Conservation (phyloP, 92 coral and sea anemone species). For the Virgularia gustaviana region DNA sequence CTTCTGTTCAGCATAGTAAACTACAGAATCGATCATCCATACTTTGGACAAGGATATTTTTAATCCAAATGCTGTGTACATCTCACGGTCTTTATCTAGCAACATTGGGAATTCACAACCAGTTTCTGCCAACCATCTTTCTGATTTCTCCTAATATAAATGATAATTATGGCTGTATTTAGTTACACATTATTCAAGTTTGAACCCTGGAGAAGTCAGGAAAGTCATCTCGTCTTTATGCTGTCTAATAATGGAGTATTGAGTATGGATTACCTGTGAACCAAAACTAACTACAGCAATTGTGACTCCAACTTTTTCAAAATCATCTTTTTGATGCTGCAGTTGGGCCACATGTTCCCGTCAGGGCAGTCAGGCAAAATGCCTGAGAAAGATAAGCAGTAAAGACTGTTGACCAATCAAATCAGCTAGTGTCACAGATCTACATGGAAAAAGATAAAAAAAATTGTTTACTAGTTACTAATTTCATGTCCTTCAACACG, state of each 20-base stretch:
- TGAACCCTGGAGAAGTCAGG: neutral
- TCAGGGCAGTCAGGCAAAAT: constrained; percentile 99
- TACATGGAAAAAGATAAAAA: no score
- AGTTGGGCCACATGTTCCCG: constrained; percentile 90
- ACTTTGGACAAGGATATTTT: constrained; percentile 74
- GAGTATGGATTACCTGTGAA: constrained; percentile 57
- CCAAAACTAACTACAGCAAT: constrained; percentile 86
- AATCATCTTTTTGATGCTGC: constrained; percentile 56
- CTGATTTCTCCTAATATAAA: constrained; percentile 71
- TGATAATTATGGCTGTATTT: neutral
- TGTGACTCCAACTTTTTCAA: constrained; percentile 69
- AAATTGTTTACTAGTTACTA: neutral
- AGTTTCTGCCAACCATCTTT: constrained; percentile 70
- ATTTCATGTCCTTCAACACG: neutral
- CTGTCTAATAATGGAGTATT: neutral
- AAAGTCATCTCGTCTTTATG: neutral
- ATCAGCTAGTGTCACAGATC: constrained; percentile 56
- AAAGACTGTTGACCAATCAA: constrained; percentile 49
- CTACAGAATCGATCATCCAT: constrained; percentile 64
- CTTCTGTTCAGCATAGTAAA: constrained; percentile 85
- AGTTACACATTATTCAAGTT: no score
- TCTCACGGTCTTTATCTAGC: constrained; percentile 61
- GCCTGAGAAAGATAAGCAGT: constrained; percentile 76
- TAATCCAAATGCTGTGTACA: constrained; percentile 73
- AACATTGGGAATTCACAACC: constrained; percentile 70